phyloP scores from a whole-genome alignment of 2,113 vertebrate species.

The Thamnophis sirtalis region DNA sequence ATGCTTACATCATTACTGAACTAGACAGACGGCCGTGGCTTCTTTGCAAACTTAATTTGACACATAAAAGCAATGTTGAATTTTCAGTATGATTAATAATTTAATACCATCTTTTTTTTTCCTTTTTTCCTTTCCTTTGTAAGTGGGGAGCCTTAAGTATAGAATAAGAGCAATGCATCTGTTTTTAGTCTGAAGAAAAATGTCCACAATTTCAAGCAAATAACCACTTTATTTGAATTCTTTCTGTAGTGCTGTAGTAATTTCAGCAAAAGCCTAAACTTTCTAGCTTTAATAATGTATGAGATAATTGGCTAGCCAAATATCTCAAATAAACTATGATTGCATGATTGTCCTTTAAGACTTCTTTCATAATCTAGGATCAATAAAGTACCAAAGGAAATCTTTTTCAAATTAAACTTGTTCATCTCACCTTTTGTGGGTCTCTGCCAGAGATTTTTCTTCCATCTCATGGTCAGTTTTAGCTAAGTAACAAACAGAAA shows the following conservation, averaged over 20 bases:
- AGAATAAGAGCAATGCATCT: slow-evolving; percentile 6
- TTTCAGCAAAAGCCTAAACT: background rate
- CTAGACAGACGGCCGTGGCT: background rate
- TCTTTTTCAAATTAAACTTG: background rate
- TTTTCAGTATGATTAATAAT: slow-evolving; percentile 6
- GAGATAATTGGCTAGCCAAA: background rate
- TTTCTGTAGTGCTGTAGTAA: background rate
- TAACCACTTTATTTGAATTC: background rate
- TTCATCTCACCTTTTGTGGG: slow-evolving; percentile 84
- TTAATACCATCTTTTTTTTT: background rate
- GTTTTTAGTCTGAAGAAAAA: slow-evolving; percentile 4
- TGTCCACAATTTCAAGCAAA: background rate
- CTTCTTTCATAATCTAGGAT: slow-evolving; percentile 9
- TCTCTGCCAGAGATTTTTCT: slow-evolving; percentile 79
- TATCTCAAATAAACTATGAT: background rate
- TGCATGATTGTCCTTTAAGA: background rate
- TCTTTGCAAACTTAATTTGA: slow-evolving; percentile 3
- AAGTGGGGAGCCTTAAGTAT: background rate
- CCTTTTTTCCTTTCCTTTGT: slow-evolving; percentile 8
- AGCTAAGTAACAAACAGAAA: slow-evolving; percentile 70
- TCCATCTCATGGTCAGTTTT: slow-evolving; percentile 88
- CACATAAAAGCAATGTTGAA: slow-evolving; percentile 23
- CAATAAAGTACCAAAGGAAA: background rate
- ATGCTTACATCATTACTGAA: background rate
- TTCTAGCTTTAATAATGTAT: background rate